These are phyloP conservation scores for Trypoxylon attenuatum DNA, from an alignment of 2,888 invertebrate species.

Conservation along the genomic window DNA sequence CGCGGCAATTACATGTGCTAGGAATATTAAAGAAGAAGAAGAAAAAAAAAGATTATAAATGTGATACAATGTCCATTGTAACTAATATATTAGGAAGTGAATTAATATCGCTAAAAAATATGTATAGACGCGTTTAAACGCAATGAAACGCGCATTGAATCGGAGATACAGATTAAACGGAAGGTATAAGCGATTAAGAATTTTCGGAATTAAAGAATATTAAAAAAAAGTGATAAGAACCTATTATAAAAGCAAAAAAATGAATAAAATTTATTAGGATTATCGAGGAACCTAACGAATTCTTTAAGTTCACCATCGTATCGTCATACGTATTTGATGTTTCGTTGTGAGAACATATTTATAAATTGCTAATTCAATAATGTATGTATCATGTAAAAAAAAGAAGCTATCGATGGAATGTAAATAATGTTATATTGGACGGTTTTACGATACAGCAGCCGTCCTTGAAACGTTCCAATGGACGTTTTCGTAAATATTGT, in stretches of 20 bases:
- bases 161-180: slow-evolving; percentile 10
- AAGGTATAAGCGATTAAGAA: slow-evolving; percentile 10
- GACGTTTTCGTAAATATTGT: slow-evolving; percentile 21
- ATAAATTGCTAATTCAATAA: slow-evolving; percentile 21
- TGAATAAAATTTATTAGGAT: slow-evolving; percentile 26
- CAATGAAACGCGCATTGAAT: slow-evolving; percentile 18
- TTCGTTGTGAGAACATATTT: slow-evolving; percentile 33
- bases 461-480: background rate
- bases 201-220: slow-evolving; percentile 13
- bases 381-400: slow-evolving; percentile 17
- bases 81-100: slow-evolving; percentile 41
- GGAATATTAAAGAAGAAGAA: slow-evolving; percentile 60
- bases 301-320: slow-evolving; percentile 17
- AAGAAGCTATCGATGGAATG: slow-evolving; percentile 23
- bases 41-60: no score
- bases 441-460: slow-evolving; percentile 1
- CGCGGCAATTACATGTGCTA: slow-evolving; percentile 38
- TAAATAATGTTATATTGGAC: slow-evolving; percentile 20
- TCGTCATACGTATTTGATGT: slow-evolving; percentile 26
- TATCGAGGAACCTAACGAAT: slow-evolving; percentile 19
- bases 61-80: slow-evolving; percentile 67
- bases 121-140: slow-evolving; percentile 21
- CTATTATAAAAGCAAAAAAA: slow-evolving; percentile 27
- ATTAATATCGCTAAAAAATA: slow-evolving; percentile 23
- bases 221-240: slow-evolving; percentile 9